A percentile compares a stretch with the other conserved stretches of the same genome.
These are phyloP conservation scores for Microtus oregoni DNA, from an alignment of 2,113 vertebrate genomes.

Conservation along the genomic window DNA sequence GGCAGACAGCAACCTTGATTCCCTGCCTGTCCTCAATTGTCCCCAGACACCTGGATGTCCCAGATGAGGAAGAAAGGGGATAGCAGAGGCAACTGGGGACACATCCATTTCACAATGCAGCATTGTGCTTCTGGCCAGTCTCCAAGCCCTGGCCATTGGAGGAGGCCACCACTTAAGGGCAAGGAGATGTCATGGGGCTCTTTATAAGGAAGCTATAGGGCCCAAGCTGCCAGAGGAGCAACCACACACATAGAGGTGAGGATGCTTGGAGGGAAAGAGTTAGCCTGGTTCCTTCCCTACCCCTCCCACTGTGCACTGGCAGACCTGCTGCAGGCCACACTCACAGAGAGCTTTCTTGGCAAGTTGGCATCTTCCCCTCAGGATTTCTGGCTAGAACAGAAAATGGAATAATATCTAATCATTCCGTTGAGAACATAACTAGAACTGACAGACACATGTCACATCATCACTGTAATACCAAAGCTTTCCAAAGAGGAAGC, in stretches of 20 bases:
- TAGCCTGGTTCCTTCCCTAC: background rate
- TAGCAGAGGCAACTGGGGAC: background rate
- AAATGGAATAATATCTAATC: background rate
- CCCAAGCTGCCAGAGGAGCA: no score
- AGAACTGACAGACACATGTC: background rate
- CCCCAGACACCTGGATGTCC: constrained; percentile 52
- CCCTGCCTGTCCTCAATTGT: constrained; percentile 55
- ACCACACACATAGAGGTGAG: background rate
- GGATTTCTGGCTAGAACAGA: background rate
- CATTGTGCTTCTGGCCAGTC: constrained; percentile 1
- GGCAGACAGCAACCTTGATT: constrained; percentile 60
- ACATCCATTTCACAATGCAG: background rate
- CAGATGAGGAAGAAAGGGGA: background rate
- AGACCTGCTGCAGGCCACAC: background rate
- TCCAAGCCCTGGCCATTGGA: background rate
- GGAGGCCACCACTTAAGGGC: background rate
- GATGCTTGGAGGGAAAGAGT: background rate
- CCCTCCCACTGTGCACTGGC: background rate
- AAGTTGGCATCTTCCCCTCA: background rate
- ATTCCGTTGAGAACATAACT: background rate
- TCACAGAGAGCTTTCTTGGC: background rate
- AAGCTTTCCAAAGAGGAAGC: background rate
- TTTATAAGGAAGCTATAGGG: no score
- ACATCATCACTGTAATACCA: rapidly evolving
- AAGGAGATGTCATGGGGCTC: background rate